Evolutionary conservation across 2,797 vertebrate species (phyloP), one percentile per base, ranked within the genome.

Genomic region (Chaetodon trifasciatus): DNA sequence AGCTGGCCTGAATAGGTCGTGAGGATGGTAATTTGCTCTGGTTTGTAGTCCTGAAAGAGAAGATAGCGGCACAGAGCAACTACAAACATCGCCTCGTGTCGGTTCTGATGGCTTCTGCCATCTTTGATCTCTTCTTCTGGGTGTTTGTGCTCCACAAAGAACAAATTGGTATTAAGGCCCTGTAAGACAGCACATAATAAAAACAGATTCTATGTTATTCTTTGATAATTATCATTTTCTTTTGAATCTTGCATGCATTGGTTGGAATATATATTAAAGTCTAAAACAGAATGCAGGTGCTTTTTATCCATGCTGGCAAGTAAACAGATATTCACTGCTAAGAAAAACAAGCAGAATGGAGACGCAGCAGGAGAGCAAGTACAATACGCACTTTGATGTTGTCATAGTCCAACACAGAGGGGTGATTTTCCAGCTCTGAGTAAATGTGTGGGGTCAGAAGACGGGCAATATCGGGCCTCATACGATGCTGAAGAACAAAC

Each of bases 1-100:
- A 99, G 95, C 90, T 99, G 98, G 35, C 97, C 97, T 0, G 96
- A 96, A 3, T 99, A 99, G 60, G 98, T 98, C 12, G 98, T 98
- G 60, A 99, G 97, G 89, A 99, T 97, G 87, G 98, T 99, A 87
- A 99, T 98, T 93, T 97, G 96, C 55, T 97, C 96, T 42, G 97
- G 97, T 67, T 94, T 82, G 87, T 99, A 99, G 2, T 96, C 97
- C 89, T 99, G 98, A 65, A 86, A 82, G 62, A 99, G 84, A 24
- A 99, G 94, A 85, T 99, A 96, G 32, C 90, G 95, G 89, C 98
- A 99, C 46, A 99, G 93, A 50, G 94, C 94, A 16, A 98, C 98
- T 23, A 98, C 93, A 89, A 99, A 99, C 40, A 11, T 74, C 19
- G 98, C 98, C 88, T 99, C 97, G 0, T 98, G 96, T 7, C 0